Percentiles rank a stretch among this genome's conserved stretches.
Evolutionary conservation across 2,888 invertebrate species (phyloP).

Genomic region (Reticulitermes lucifugus): DNA sequence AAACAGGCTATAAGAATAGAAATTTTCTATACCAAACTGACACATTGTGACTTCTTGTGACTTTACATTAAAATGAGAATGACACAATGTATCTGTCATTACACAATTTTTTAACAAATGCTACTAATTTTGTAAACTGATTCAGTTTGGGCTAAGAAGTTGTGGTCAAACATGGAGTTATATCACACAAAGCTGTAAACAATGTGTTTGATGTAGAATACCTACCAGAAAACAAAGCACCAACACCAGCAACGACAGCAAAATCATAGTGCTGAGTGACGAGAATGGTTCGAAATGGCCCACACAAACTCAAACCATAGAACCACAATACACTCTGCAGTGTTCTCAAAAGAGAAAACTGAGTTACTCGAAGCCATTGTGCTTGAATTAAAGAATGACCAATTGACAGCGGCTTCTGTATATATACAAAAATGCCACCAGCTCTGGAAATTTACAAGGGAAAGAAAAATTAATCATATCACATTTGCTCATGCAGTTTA

Average conservation of each 20-base stretch:
- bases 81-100: too few relatives aligned
- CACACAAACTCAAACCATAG: conserved; percentile 67
- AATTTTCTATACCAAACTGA: too few relatives aligned
- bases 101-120: too few relatives aligned
- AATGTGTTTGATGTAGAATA: background rate
- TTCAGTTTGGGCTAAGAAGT: too few relatives aligned
- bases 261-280: conserved; percentile 66
- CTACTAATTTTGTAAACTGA: too few relatives aligned
- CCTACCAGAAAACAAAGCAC: conserved; percentile 62
- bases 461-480: background rate
- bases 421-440: conserved; percentile 48
- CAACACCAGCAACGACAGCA: conserved; percentile 63
- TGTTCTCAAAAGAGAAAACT: conserved; percentile 61
- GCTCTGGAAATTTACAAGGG: conserved; percentile 48
- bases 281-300: conserved; percentile 65
- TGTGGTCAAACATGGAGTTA: too few relatives aligned
- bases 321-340: conserved; percentile 65
- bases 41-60: too few relatives aligned
- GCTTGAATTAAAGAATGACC: conserved; percentile 48
- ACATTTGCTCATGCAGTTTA: too few relatives aligned
- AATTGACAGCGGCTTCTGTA: conserved; percentile 50
- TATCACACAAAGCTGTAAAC: too few relatives aligned
- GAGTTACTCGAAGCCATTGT: conserved; percentile 60
- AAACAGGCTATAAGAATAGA: too few relatives aligned
- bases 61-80: too few relatives aligned